Evolutionary conservation across 2,888 invertebrate genomes (phyloP), one percentile per base, ranked within the genome.

Genomic region (Drosophila histrio): DNA sequence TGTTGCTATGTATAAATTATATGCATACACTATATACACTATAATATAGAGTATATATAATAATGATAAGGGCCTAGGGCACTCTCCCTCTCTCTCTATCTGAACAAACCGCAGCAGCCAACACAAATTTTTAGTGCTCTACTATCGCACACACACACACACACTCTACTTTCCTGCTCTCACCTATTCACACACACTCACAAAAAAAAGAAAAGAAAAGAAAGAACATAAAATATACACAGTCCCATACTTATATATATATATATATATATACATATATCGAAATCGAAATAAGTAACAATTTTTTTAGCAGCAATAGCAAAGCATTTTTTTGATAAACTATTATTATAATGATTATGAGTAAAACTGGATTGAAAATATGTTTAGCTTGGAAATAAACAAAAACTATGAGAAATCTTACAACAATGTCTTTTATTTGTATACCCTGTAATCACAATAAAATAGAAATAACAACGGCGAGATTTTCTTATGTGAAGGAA

Each of bases 361-460:
- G 62, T 67, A 77, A 77, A 83, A 77, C 60, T 79, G 79, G 72
- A 67, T 62, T 53, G 54, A 84, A 63, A 69, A 62, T 67, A 85
- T 59, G 77, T 82, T 85, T 79, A 79, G 83, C 86, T 82, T 79
- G 83, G 44, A 79, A 79, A 82, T 82, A 79, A 17, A 5, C 21
- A 52, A 52, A 53, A 53, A 52, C 38, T 41, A 53, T 53, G 39
- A 41, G 53, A 53, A 53, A 53, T 53, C 30, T 22, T 30, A 13
- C 39, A 52, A 41, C 28, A 30, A 6, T 28, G 36, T 38, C 7
- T 36, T 50, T 52, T 52, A 34, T 49, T 49, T 30, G 30, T 15
- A n/a, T 38, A 22, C n/a, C 21, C 21, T 39, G 8, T 21, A n/a
- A n/a, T 1, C 2, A 8, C n/a, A n/a, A n/a, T n/a, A n/a, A n/a